Evolutionary conservation across 2,113 vertebrate species (phyloP).

Genomic region (Platichthys stellatus): DNA sequence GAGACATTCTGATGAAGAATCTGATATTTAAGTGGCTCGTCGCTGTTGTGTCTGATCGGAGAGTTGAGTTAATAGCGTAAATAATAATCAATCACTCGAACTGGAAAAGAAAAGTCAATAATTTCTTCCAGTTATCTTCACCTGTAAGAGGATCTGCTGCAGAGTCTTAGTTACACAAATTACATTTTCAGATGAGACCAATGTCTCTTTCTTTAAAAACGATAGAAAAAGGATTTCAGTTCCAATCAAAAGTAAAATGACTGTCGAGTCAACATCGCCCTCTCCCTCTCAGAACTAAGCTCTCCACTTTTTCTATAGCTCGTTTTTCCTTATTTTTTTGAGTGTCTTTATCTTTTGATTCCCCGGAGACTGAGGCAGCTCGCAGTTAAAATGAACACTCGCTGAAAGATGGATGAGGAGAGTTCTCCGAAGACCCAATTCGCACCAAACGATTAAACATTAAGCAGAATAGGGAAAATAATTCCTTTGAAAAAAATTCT

Average conservation of each 20-base stretch:
- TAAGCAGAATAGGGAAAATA: conserved; percentile 62
- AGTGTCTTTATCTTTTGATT: conserved; percentile 70
- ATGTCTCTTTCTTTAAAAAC: conserved; percentile 2
- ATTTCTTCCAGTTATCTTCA: neutral
- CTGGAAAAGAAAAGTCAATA: conserved; percentile 1
- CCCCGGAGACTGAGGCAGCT: conserved; percentile 60
- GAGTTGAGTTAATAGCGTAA: conserved; percentile 23
- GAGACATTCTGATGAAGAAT: conserved; percentile 47
- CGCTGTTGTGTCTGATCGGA: conserved; percentile 32
- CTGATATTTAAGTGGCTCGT: conserved; percentile 29
- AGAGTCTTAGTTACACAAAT: neutral
- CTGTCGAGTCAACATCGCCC: conserved; percentile 42
- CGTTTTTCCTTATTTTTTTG: conserved; percentile 29
- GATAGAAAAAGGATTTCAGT: conserved; percentile 38
- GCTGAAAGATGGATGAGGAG: conserved; percentile 73
- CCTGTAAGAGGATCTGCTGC: neutral
- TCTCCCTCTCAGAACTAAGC: conserved; percentile 11
- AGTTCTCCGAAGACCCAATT: conserved; percentile 68
- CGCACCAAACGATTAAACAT: conserved; percentile 73
- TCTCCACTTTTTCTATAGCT: conserved; percentile 52
- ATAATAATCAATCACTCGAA: conserved; percentile 34
- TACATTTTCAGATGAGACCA: neutral
- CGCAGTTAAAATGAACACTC: conserved; percentile 65
- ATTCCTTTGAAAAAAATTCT: conserved; percentile 65
- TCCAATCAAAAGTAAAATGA: conserved; percentile 60